A percentile compares a stretch with the other conserved stretches of the same genome.
phyloP scores from a whole-genome alignment of 2,113 vertebrate species.

The Nibea albiflora region DNA sequence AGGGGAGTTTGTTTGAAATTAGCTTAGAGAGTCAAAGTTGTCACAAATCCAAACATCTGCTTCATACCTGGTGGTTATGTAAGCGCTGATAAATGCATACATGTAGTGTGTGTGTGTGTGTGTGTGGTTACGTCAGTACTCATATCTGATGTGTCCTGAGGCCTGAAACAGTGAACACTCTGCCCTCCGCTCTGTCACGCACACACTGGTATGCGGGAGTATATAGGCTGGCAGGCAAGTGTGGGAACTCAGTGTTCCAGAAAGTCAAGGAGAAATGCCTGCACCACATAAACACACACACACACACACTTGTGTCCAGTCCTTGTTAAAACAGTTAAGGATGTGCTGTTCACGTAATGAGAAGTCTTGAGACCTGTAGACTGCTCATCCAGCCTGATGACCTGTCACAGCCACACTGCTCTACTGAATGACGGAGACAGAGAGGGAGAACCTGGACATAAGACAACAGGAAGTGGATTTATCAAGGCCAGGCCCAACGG shows the following conservation, averaged over 20 bases:
- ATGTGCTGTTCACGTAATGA: slow-evolving; percentile 41
- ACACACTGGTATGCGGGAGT: slow-evolving; percentile 29
- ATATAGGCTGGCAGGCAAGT: slow-evolving; percentile 43
- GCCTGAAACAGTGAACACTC: slow-evolving; percentile 20
- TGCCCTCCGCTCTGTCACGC: slow-evolving; percentile 38
- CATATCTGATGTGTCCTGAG: slow-evolving; percentile 22
- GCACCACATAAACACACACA: neutral
- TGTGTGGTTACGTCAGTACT: slow-evolving; percentile 24
- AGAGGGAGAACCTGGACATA: neutral
- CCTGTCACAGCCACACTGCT: slow-evolving; percentile 7
- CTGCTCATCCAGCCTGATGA: slow-evolving; percentile 5
- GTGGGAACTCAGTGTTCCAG: slow-evolving; percentile 68
- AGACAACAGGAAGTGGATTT: slow-evolving; percentile 20
- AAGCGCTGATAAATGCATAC: neutral
- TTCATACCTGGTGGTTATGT: neutral
- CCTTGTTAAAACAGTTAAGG: slow-evolving; percentile 28
- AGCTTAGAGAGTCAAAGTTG: slow-evolving; percentile 12
- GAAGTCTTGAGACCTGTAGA: slow-evolving; percentile 27
- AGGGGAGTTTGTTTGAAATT: slow-evolving; percentile 4
- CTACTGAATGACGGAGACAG: neutral
- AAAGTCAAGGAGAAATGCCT: slow-evolving; percentile 17
- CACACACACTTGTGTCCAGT: neutral
- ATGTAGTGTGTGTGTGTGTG: neutral
- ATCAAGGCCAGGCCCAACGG: neutral
- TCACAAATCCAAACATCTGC: neutral